Evolutionary conservation across 2,888 invertebrate species (phyloP).

Genomic region (Conops quadrifasciatus): DNA sequence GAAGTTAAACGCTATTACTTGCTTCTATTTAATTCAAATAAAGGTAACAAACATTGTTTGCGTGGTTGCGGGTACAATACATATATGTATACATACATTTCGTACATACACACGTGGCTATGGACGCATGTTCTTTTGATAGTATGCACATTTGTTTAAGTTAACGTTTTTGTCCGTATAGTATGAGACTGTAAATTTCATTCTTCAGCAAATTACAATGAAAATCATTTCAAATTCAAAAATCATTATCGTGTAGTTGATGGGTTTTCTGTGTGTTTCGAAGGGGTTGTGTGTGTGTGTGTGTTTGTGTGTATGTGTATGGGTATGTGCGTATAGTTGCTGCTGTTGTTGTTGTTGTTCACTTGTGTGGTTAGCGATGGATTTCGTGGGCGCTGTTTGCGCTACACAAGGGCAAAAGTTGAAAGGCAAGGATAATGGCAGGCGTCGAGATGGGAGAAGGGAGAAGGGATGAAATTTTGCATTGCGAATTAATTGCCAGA

Average conservation of each 20-base stretch:
- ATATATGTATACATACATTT: background rate
- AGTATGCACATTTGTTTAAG: background rate
- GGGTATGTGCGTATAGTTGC: slow-evolving; percentile 1
- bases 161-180: background rate
- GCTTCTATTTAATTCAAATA: no score
- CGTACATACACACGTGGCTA: background rate
- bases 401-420: background rate
- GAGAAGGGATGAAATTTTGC: background rate
- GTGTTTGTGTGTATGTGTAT: slow-evolving; percentile 25
- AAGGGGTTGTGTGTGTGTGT: slow-evolving; percentile 23
- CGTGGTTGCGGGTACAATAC: background rate
- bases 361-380: slow-evolving; percentile 1
- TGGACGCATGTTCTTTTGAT: background rate
- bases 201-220: slow-evolving; percentile 26
- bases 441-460: background rate
- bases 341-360: slow-evolving; percentile 16
- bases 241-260: slow-evolving; percentile 28
- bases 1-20: no score
- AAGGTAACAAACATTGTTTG: no score
- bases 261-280: slow-evolving; percentile 3
- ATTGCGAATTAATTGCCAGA: slow-evolving; percentile 25
- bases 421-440: background rate
- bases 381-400: background rate
- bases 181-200: slow-evolving; percentile 1
- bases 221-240: slow-evolving; percentile 33